Percentiles rank a stretch among this genome's conserved stretches.
These are phyloP conservation scores for Manduca sexta DNA, from an alignment of 1,140 invertebrate species.

Conservation along the genomic window DNA sequence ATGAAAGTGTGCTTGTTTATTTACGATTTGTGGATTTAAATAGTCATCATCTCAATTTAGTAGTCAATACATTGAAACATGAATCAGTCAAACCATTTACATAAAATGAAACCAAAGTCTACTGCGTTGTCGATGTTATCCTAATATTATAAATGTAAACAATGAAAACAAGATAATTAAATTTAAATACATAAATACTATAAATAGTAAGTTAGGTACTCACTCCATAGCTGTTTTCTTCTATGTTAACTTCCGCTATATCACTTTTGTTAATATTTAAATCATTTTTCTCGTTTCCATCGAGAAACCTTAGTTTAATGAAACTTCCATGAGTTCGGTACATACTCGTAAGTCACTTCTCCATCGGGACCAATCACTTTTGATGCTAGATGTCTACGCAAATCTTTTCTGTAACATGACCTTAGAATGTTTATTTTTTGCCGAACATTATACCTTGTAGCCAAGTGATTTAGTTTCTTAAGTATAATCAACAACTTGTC, in stretches of 20 bases:
- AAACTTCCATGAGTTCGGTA: slow-evolving; percentile 14
- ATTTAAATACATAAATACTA: background rate
- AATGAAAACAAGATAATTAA: too few species aligned
- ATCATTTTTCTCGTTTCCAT: slow-evolving; percentile 4
- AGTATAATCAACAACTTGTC: slow-evolving; percentile 10
- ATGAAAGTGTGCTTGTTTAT: background rate
- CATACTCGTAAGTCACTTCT: slow-evolving; percentile 11
- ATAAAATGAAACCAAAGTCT: too few species aligned
- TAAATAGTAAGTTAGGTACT: too few species aligned
- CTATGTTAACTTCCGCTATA: slow-evolving; percentile 2
- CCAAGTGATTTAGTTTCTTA: slow-evolving; percentile 5
- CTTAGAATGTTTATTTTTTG: slow-evolving; percentile 16
- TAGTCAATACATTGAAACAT: too few species aligned
- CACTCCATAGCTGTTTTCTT: slow-evolving; percentile 8
- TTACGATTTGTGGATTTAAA: too few species aligned
- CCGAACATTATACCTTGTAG: slow-evolving; percentile 6
- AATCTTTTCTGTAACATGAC: slow-evolving; percentile 13
- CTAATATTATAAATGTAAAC: too few species aligned
- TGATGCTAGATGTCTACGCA: slow-evolving; percentile 12
- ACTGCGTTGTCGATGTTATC: too few species aligned
- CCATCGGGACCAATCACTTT: slow-evolving; percentile 8
- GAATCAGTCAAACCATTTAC: too few species aligned
- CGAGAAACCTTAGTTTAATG: slow-evolving; percentile 11
- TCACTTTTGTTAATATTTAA: background rate
- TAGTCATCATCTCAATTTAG: too few species aligned